Evolutionary conservation across 2,888 invertebrate species (phyloP).

Genomic region (Thera britannica): DNA sequence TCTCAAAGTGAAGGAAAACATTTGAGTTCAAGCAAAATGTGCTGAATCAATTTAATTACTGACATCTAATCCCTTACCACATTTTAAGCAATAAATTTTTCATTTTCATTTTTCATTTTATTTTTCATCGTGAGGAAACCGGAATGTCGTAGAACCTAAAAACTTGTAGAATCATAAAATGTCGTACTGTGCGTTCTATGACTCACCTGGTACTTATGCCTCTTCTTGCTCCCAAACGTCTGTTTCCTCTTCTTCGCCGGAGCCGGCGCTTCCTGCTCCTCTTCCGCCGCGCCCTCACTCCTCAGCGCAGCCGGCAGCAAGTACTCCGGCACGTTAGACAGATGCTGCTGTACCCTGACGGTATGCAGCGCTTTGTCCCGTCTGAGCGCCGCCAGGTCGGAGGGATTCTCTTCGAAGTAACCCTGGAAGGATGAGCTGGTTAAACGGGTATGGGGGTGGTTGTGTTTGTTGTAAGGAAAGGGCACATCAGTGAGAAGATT

Average conservation of each 20-base stretch:
- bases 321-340: conserved; percentile 97
- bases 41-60: no score
- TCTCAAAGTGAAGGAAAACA: no score
- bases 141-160: no score
- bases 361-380: conserved; percentile 95
- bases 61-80: no score
- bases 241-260: conserved; percentile 65
- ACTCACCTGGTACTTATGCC: conserved; percentile 75
- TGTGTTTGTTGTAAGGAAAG: neutral
- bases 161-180: no score
- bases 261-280: conserved; percentile 52
- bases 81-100: no score
- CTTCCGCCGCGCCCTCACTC: conserved; percentile 82
- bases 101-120: no score
- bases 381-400: conserved; percentile 92
- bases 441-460: neutral
- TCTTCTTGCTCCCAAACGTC: conserved; percentile 69
- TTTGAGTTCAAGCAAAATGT: no score
- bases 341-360: conserved; percentile 92
- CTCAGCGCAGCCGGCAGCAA: conserved; percentile 92
- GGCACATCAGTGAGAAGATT: conserved; percentile 79
- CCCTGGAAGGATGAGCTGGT: conserved; percentile 76
- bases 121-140: no score
- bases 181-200: no score
- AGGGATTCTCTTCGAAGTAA: conserved; percentile 96